Conservation (phyloP, 2,113 vertebrate species). For the rabbit (Oryctolagus cuniculus) region DNA sequence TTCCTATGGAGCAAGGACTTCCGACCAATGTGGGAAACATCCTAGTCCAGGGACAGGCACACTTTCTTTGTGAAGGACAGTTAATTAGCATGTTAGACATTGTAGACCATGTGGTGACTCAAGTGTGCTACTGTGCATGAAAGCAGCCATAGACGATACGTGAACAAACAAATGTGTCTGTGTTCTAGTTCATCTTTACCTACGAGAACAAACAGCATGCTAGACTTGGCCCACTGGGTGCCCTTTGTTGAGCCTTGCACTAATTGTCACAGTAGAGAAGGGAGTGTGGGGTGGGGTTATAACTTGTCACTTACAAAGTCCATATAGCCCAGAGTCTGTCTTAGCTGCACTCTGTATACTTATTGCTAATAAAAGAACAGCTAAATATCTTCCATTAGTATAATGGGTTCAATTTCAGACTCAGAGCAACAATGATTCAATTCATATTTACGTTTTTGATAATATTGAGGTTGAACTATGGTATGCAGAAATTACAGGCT, state of each 20-base stretch:
- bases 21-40: neutral
- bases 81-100: neutral
- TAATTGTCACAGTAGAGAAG: neutral
- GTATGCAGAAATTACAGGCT: neutral
- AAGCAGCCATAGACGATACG: neutral
- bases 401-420: conserved; percentile 12
- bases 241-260: neutral
- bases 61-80: neutral
- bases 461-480: neutral
- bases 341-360: neutral
- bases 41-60: neutral
- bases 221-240: neutral
- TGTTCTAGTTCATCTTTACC: neutral
- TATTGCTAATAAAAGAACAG: conserved; percentile 10
- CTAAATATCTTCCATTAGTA: neutral
- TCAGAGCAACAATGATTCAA: neutral
- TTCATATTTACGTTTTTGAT: conserved; percentile 36
- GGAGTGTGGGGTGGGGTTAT: neutral
- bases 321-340: neutral
- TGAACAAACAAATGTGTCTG: neutral
- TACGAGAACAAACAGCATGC: neutral
- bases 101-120: neutral
- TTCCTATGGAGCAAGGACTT: neutral
- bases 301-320: neutral
- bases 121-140: neutral